Evolutionary conservation across 2,797 vertebrate genomes (phyloP), one percentile per base, ranked within the genome.

Genomic region (Neoniphon sammara): DNA sequence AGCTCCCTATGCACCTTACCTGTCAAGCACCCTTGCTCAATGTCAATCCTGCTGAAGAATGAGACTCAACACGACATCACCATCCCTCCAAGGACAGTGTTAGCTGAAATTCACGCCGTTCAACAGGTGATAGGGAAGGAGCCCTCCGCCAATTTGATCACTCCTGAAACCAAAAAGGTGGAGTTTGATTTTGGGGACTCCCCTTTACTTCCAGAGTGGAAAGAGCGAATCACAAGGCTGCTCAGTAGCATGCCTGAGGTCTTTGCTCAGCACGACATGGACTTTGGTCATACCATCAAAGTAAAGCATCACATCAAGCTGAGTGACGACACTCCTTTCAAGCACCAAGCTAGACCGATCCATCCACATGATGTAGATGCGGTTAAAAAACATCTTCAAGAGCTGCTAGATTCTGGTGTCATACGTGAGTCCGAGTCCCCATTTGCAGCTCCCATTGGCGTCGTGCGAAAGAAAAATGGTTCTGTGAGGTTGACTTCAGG

Each of bases 131-230:
- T 47, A 18, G 18, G 10, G 14, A 65, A 61, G 46, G 14, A 21
- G 25, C 57, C 3, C 53, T 58, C 39, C 31, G 12, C 46, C 56
- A 5, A 54, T 7, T 20, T 11, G 42, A 8, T 49, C 34, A 25
- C 23, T 47, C 17, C 7, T 47, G 5, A 12, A 61, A 53, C 15
- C 39, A 36, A 31, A 39, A 44, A 10, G 66, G 21, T 47, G 70
- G 36, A 23, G 49, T 70, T 70, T 58, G 52, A 65, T 11, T 73
- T 73, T 11, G 70, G 70, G n/a, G 56, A 31, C 30, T 59, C 30
- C 17, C 47, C 57, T 15, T 36, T 59, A 20, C 31, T 15, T 1
- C 30, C 30, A 17, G 62, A 52, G 8, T 75, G 64, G 72, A 75
- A 59, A 17, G 27, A 7, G 1, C 46, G 72, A 21, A 44, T 75